Conservation (phyloP, 2,113 vertebrate species). For the Callospermophilus lateralis region DNA sequence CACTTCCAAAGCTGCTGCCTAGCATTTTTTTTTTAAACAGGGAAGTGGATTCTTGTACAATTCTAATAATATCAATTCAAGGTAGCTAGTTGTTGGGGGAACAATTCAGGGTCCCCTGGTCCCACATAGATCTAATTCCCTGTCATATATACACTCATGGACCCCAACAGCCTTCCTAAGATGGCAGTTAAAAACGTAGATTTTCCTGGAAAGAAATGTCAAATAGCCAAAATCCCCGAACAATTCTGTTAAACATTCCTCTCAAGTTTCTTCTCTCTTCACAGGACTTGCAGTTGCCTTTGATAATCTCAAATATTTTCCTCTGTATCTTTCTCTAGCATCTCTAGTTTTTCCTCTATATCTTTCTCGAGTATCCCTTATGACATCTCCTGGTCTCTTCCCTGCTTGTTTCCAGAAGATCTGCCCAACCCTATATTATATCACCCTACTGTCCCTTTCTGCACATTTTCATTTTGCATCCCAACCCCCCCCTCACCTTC, state of each 20-base stretch:
- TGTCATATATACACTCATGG: fast-evolving
- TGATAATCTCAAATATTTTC: neutral
- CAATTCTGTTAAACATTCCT: neutral
- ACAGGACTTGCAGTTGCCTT: neutral
- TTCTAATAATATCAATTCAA: neutral
- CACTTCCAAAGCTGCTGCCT: neutral
- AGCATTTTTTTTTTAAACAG: neutral
- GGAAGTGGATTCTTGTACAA: neutral
- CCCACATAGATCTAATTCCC: neutral
- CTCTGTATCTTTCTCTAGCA: neutral
- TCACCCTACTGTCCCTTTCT: neutral
- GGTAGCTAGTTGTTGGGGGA: neutral
- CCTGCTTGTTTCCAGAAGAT: neutral
- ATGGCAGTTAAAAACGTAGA: neutral
- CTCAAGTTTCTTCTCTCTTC: neutral
- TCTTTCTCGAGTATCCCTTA: neutral
- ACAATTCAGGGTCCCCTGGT: neutral
- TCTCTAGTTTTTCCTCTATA: neutral
- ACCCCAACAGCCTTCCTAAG: neutral
- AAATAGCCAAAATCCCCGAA: neutral
- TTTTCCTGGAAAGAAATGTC: neutral
- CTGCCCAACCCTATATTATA: neutral
- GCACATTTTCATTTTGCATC: fast-evolving
- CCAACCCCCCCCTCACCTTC: neutral
- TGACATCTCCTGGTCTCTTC: neutral